Conservation (phyloP, 2,888 invertebrate genomes). For the Ferdinandea cuprea region DNA sequence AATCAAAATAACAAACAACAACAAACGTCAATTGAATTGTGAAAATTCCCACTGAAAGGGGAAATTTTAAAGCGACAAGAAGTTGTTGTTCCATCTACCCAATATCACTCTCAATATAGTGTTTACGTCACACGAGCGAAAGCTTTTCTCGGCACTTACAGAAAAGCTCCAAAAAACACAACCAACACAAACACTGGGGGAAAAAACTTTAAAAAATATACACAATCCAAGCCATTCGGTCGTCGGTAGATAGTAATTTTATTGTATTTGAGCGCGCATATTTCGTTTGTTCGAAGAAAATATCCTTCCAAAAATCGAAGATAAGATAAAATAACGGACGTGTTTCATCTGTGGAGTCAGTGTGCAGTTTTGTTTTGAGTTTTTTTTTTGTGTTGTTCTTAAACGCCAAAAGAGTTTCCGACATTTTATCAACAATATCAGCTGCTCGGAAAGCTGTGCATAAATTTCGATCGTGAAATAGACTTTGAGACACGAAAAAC, state of each 20-base stretch:
- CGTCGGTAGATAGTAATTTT: slow-evolving; percentile 35
- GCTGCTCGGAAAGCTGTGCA: slow-evolving; percentile 53
- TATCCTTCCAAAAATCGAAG: slow-evolving; percentile 12
- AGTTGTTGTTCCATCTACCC: slow-evolving; percentile 31
- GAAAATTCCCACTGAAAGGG: slow-evolving; percentile 33
- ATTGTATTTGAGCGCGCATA: slow-evolving; percentile 68
- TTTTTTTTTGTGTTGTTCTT: neutral
- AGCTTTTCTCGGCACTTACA: slow-evolving; percentile 51
- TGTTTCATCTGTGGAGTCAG: slow-evolving; percentile 10
- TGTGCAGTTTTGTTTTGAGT: slow-evolving; percentile 6
- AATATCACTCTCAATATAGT: too few relatives aligned
- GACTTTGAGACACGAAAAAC: slow-evolving; percentile 7
- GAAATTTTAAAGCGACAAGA: slow-evolving; percentile 46
- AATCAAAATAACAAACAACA: slow-evolving; percentile 63
- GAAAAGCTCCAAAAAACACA: slow-evolving; percentile 48
- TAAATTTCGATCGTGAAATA: slow-evolving; percentile 23
- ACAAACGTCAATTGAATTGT: slow-evolving; percentile 23
- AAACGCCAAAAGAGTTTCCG: slow-evolving; percentile 13
- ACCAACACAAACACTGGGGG: neutral
- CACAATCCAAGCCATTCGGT: slow-evolving; percentile 39
- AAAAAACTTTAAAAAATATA: slow-evolving; percentile 33
- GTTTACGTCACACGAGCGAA: slow-evolving; percentile 65
- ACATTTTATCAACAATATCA: slow-evolving; percentile 13
- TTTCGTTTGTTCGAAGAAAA: slow-evolving; percentile 33
- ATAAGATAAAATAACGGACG: neutral